These are phyloP conservation scores for Lepidocolaptes lacrymiger DNA, from an alignment of 2,797 vertebrate species.

Conservation along the genomic window DNA sequence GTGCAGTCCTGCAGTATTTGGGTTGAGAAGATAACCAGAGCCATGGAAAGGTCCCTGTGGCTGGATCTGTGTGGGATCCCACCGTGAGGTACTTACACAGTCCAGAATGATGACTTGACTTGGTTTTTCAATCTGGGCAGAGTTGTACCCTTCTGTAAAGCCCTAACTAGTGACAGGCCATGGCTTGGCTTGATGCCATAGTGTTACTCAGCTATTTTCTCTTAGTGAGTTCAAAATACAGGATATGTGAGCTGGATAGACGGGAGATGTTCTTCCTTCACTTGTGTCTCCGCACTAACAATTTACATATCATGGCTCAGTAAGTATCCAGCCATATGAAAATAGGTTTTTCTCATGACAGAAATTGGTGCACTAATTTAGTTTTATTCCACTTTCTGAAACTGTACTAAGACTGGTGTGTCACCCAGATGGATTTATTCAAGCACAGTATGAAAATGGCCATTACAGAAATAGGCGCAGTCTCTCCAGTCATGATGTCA, in stretches of 20 bases:
- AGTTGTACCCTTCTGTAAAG: not conserved
- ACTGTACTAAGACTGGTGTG: not conserved
- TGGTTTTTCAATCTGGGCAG: not conserved
- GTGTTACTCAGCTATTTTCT: not conserved
- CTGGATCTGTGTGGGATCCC: no score
- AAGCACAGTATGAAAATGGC: constrained; percentile 58
- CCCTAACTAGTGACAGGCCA: not conserved
- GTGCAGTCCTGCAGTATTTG: not conserved
- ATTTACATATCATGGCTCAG: constrained; percentile 12
- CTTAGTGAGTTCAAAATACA: not conserved
- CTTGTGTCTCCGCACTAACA: not conserved
- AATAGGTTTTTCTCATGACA: constrained; percentile 12
- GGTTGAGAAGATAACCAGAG: not conserved
- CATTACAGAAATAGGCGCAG: constrained; percentile 26
- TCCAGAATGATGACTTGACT: not conserved
- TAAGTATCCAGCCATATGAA: constrained; percentile 21
- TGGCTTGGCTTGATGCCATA: not conserved
- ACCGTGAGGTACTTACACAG: not conserved
- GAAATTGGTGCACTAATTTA: constrained; percentile 19
- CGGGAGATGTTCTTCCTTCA: not conserved
- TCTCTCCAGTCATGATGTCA: constrained; percentile 18
- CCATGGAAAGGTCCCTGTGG: not conserved
- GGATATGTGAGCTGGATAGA: not conserved
- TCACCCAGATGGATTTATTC: constrained; percentile 53
- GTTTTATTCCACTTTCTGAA: constrained; percentile 58